These are phyloP conservation scores for Nematopogon swammerdamellus DNA, from an alignment of 2,888 invertebrate genomes.

Conservation along the genomic window DNA sequence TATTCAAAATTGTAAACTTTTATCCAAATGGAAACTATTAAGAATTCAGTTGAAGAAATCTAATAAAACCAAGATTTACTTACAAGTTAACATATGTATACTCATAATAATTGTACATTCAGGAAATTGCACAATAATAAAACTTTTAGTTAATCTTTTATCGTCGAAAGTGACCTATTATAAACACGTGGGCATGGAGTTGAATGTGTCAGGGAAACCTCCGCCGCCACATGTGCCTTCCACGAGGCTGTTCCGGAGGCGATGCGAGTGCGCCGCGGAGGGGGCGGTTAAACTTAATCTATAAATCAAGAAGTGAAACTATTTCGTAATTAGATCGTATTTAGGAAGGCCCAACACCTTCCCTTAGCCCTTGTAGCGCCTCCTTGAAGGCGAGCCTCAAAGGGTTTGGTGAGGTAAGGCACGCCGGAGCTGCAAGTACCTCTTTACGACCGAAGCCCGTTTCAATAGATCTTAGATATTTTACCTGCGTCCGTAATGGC, in stretches of 20 bases:
- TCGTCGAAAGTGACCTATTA: too few relatives aligned
- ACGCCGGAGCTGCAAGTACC: constrained; percentile 47
- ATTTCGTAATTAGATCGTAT: constrained; percentile 59
- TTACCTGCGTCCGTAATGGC: constrained; percentile 31
- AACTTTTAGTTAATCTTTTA: too few relatives aligned
- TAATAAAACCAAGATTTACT: too few relatives aligned
- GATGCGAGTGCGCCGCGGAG: constrained; percentile 40
- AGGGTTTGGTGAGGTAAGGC: constrained; percentile 47
- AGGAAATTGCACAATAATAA: too few relatives aligned
- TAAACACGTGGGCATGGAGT: too few relatives aligned
- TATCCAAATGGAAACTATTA: too few relatives aligned
- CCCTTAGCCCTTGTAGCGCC: constrained; percentile 17
- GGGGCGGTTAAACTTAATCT: constrained; percentile 44
- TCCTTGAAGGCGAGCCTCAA: constrained; percentile 41
- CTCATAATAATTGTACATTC: too few relatives aligned
- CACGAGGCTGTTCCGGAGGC: constrained; percentile 3
- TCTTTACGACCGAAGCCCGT: constrained; percentile 53
- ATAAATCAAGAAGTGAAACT: constrained; percentile 60
- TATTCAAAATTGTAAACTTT: too few relatives aligned
- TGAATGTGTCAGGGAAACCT: too few relatives aligned
- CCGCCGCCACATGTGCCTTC: too few relatives aligned
- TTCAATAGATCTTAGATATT: constrained; percentile 52
- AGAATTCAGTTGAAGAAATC: too few relatives aligned
- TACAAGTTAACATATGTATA: too few relatives aligned
- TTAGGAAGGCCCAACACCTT: constrained; percentile 53